Percentiles rank a stretch among this genome's conserved stretches.
phyloP scores from a whole-genome alignment of 2,797 vertebrate species.

The Pteropus rufus region DNA sequence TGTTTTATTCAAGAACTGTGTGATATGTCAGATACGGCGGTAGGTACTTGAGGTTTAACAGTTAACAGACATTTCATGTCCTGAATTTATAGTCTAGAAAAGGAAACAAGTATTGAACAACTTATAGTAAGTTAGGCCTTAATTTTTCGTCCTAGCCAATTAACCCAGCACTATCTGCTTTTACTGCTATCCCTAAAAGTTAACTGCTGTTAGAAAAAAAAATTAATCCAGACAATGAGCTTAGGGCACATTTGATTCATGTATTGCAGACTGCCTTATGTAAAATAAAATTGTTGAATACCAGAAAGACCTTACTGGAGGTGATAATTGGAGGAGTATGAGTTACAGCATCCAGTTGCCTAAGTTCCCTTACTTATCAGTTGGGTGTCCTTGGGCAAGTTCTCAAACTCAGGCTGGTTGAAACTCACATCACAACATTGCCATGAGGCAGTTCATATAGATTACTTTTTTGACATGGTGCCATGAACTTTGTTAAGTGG shows the following conservation, averaged over 20 bases:
- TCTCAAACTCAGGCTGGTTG: constrained; percentile 9
- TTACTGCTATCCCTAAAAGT: neutral
- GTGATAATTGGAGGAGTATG: neutral
- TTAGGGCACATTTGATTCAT: neutral
- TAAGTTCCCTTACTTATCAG: neutral
- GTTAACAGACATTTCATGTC: neutral
- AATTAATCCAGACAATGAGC: neutral
- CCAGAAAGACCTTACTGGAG: neutral
- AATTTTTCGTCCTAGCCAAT: neutral
- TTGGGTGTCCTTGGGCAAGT: neutral
- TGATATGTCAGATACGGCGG: neutral
- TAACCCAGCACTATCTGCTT: neutral
- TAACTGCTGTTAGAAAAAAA: neutral
- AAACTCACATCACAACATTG: neutral
- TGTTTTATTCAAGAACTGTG: neutral
- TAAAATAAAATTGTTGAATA: constrained; percentile 28
- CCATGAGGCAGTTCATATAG: neutral
- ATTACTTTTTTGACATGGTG: neutral
- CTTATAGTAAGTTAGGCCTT: neutral
- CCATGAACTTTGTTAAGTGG: neutral
- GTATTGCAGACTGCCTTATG: neutral
- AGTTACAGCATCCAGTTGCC: neutral
- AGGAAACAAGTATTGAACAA: neutral
- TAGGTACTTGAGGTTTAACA: neutral
- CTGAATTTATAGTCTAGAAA: neutral